These are phyloP conservation scores for Galeopterus variegatus DNA, from an alignment of 2,113 vertebrate genomes.

Conservation along the genomic window DNA sequence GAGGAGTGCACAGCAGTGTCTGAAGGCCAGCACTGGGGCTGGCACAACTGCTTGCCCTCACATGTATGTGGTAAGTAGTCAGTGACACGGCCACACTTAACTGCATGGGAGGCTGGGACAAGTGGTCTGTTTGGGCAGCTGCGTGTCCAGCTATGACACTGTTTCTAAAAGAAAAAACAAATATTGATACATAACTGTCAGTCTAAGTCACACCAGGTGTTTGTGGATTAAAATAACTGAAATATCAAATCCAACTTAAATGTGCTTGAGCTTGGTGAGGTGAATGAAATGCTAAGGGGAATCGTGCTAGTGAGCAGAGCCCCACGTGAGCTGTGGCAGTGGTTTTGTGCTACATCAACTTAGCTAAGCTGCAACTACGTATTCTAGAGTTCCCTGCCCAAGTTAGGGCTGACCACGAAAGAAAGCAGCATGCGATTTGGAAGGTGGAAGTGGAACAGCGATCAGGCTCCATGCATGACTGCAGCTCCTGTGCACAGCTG, in stretches of 20 bases:
- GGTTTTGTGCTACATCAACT: background rate
- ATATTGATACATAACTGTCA: background rate
- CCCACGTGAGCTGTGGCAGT: accelerated
- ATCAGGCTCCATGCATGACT: too few relatives aligned
- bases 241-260: background rate
- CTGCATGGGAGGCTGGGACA: background rate
- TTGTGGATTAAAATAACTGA: background rate
- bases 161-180: background rate
- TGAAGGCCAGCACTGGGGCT: background rate
- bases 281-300: background rate
- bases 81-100: background rate
- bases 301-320: background rate
- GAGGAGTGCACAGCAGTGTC: background rate
- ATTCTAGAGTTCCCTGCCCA: background rate
- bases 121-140: background rate
- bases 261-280: background rate
- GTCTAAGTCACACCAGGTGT: background rate
- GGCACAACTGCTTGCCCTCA: accelerated
- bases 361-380: background rate
- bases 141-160: background rate
- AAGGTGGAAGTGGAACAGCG: background rate
- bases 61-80: accelerated
- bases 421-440: too few relatives aligned
- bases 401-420: background rate
- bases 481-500: background rate